Conservation (phyloP, 2,797 vertebrate genomes). For the Melanotaenia pygmaea region DNA sequence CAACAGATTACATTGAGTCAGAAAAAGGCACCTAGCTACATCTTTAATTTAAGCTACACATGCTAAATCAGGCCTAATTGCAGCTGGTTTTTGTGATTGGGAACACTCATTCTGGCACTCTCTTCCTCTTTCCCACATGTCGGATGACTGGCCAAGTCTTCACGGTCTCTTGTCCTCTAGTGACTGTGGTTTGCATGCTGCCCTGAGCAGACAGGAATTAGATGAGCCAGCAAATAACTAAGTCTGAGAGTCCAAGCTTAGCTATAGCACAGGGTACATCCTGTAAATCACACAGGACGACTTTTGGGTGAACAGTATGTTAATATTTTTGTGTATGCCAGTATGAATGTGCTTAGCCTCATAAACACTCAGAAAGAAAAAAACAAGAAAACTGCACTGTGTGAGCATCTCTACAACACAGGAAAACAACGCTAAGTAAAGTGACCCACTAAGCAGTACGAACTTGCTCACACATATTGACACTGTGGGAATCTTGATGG, state of each 20-base stretch:
- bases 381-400: background rate
- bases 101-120: slow-evolving; percentile 25
- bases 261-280: slow-evolving; percentile 29
- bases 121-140: slow-evolving; percentile 9
- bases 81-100: slow-evolving; percentile 13
- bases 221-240: slow-evolving; percentile 43
- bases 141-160: slow-evolving; percentile 21
- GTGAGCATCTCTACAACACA: slow-evolving; percentile 6
- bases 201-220: slow-evolving; percentile 39
- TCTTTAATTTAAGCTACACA: slow-evolving; percentile 25
- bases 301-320: background rate
- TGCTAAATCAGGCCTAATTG: slow-evolving; percentile 18
- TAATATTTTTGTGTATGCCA: slow-evolving; percentile 9
- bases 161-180: slow-evolving; percentile 25
- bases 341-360: slow-evolving; percentile 13
- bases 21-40: background rate
- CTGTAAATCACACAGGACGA: slow-evolving; percentile 39
- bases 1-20: slow-evolving; percentile 4
- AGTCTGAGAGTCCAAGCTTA: slow-evolving; percentile 39
- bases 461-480: slow-evolving; percentile 17
- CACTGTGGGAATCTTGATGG: slow-evolving; percentile 30
- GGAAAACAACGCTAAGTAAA: slow-evolving; percentile 18
- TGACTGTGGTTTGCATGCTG: slow-evolving; percentile 37
- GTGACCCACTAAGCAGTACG: background rate
- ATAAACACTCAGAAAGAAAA: slow-evolving; percentile 37